Conservation (phyloP, 2,113 vertebrate species). For the Tor tambroides region DNA sequence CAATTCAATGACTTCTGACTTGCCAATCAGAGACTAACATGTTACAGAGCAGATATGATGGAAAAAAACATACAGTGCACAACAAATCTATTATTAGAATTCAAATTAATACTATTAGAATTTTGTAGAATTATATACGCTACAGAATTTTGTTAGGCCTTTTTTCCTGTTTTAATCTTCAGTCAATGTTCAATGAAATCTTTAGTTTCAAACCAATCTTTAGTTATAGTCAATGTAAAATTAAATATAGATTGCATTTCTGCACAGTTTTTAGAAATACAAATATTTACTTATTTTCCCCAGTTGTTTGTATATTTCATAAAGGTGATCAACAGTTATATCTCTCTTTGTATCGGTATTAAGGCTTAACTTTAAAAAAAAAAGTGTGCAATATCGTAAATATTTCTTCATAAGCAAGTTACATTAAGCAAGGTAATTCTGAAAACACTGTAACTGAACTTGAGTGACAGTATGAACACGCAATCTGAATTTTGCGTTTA, state of each 20-base stretch:
- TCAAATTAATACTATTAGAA: neutral
- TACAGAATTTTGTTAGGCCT: neutral
- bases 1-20: conserved; percentile 66
- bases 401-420: neutral
- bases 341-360: neutral
- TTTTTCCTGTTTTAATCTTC: neutral
- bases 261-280: neutral
- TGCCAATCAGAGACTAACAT: neutral
- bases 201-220: too few relatives aligned
- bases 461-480: neutral
- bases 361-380: neutral
- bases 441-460: neutral
- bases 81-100: neutral
- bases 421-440: neutral
- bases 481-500: neutral
- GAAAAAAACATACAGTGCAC: neutral
- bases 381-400: neutral
- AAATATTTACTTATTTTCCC: neutral
- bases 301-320: neutral
- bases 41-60: neutral
- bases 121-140: too few relatives aligned
- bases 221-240: neutral
- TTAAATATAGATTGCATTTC: neutral
- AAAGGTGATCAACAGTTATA: too few relatives aligned
- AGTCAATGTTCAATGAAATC: too few relatives aligned